Conservation (phyloP, 2,113 vertebrate genomes). For the Eclectus roratus region DNA sequence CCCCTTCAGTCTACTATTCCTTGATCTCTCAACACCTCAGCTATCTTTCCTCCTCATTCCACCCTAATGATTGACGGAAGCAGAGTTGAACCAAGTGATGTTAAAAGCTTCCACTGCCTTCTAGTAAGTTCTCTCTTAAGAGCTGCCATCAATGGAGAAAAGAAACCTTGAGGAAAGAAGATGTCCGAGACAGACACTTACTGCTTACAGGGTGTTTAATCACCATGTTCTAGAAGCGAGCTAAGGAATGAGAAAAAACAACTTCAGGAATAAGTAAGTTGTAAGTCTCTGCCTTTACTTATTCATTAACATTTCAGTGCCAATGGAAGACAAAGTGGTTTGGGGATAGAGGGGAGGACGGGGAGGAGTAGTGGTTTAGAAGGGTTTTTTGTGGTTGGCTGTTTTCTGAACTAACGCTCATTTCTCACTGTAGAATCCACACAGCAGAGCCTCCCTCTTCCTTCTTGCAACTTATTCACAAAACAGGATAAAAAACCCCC, state of each 20-base stretch:
- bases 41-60: not conserved
- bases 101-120: not conserved
- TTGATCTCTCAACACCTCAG: not conserved
- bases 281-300: not conserved
- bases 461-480: not conserved
- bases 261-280: not conserved
- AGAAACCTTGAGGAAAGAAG: not conserved
- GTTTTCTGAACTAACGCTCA: not conserved
- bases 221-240: not conserved
- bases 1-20: not conserved
- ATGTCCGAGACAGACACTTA: not conserved
- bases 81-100: not conserved
- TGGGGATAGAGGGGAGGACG: rapidly evolving
- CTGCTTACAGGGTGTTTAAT: not conserved
- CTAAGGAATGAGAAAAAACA: not conserved
- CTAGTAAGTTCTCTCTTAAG: not conserved
- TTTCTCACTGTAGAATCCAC: not conserved
- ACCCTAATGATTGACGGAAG: not conserved
- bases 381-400: not conserved
- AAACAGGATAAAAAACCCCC: not conserved
- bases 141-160: not conserved
- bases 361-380: not conserved
- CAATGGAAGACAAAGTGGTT: not conserved
- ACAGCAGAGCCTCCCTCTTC: not conserved
- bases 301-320: not conserved